phyloP scores from a whole-genome alignment of 2,113 vertebrate species.

The Apteryx mantelli region DNA sequence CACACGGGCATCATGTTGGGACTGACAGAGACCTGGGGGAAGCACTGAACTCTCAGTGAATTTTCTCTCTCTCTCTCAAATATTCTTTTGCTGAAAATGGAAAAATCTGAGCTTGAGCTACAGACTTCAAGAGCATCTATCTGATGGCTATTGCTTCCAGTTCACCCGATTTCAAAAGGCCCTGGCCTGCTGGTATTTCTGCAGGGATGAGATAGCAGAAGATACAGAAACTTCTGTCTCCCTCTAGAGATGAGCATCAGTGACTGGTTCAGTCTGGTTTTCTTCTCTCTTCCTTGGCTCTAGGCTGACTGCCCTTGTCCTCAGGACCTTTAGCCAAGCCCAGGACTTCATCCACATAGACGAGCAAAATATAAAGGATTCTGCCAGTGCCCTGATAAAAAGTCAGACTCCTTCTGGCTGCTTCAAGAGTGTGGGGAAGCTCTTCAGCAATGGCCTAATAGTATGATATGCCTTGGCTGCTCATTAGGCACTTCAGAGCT shows the following conservation, averaged over 20 bases:
- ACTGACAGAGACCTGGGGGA: background rate
- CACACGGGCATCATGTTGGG: background rate
- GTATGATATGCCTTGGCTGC: constrained; percentile 19
- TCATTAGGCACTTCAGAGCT: background rate
- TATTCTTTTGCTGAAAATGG: background rate
- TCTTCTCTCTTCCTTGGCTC: background rate
- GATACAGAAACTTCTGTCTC: background rate
- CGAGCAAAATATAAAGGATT: constrained; percentile 63
- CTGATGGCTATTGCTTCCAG: background rate
- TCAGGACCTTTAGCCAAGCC: constrained; percentile 78
- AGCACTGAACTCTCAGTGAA: background rate
- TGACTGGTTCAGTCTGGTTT: background rate
- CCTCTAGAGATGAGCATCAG: background rate
- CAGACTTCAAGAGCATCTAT: background rate
- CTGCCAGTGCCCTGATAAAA: constrained; percentile 49
- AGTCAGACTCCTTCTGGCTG: constrained; percentile 65
- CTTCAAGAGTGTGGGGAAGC: constrained; percentile 73
- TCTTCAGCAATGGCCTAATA: constrained; percentile 78
- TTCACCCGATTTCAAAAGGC: background rate
- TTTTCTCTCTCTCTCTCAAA: background rate
- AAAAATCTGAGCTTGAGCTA: background rate
- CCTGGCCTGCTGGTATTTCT: background rate
- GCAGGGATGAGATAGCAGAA: background rate
- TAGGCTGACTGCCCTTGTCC: constrained; percentile 78
- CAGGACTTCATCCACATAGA: constrained; percentile 68